phyloP scores from a whole-genome alignment of 2,797 vertebrate genomes.

The Melopsittacus undulatus region DNA sequence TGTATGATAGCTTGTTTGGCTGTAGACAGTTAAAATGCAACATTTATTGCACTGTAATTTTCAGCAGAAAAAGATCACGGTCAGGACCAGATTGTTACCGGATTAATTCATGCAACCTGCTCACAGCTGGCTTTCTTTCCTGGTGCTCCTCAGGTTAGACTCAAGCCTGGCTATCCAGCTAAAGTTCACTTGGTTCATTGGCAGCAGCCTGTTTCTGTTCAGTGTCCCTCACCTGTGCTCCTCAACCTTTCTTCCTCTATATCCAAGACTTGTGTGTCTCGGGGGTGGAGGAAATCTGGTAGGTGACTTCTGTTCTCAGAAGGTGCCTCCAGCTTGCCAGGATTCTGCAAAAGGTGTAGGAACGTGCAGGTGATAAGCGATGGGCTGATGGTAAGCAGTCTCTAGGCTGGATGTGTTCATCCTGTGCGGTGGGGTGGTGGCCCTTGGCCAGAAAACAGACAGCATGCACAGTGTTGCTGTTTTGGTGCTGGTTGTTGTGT shows the following conservation, averaged over 20 bases:
- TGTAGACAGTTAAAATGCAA: neutral
- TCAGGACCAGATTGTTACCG: neutral
- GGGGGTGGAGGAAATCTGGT: neutral
- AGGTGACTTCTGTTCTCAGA: neutral
- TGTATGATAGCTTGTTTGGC: neutral
- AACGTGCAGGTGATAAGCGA: neutral
- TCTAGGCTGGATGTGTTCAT: neutral
- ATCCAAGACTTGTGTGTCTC: neutral
- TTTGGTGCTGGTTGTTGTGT: neutral
- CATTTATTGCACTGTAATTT: neutral
- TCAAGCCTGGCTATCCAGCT: neutral
- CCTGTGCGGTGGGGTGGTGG: neutral
- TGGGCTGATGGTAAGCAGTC: neutral
- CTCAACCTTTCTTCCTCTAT: accelerated
- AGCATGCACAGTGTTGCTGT: neutral
- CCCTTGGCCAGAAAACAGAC: neutral
- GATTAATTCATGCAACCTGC: neutral
- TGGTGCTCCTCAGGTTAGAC: neutral
- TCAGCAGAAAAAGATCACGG: neutral
- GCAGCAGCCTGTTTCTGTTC: neutral
- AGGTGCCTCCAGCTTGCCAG: accelerated
- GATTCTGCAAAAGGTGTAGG: neutral
- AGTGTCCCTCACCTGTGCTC: neutral
- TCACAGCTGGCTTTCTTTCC: neutral
- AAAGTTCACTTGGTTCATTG: neutral